Evolutionary conservation across 2,888 invertebrate species (phyloP), one percentile per base, ranked within the genome.

Genomic region (Amorpha juglandis): DNA sequence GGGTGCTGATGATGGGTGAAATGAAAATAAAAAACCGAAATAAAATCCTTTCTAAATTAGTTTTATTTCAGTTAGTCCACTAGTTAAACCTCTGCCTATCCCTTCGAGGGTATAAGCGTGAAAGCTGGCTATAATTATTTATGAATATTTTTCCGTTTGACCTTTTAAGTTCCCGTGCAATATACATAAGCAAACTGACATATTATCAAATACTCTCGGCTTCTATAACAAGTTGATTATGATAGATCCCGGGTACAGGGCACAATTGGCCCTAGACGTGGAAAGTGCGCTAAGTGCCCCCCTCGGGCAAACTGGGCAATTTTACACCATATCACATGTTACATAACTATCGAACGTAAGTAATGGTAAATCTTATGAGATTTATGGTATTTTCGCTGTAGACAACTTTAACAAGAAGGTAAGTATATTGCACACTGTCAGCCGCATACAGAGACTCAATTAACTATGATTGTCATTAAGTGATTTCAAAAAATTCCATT

Each of bases 281-380:
- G 51, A 63, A 51, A 51, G 63, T 42, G 27, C 50, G 63, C 51
- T 63, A 63, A 63, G 51, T 51, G 51, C 51, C 14, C 12, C 63
- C 63, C 38, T 38, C 16, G 51, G 63, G 50, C 63, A 51, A 33
- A 63, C 63, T 14, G 63, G 51, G 35, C 63, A 51, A 63, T 63
- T 63, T 63, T 38, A 50, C 63, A 48, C 38, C 63, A 63, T 50
- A 63, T 63, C 50, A 51, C 50, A 55, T 63, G 63, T 58, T 63
- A 63, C 63, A 51, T 51, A 51, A 50, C 51, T 63, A 58, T 58
- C 42, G 11, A 19, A 42, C 21, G 58, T 58, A 58, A 58, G 38
- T 42, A 58, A 58, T 38, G 58, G 19, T 38, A 58, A 58, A 58
- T 58, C 58, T 19, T 42, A 19, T 12, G 58, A 19, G 42, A 58